Conservation (phyloP, 53 echinoderm and acorn worm species). For the Antedon mediterranea region DNA sequence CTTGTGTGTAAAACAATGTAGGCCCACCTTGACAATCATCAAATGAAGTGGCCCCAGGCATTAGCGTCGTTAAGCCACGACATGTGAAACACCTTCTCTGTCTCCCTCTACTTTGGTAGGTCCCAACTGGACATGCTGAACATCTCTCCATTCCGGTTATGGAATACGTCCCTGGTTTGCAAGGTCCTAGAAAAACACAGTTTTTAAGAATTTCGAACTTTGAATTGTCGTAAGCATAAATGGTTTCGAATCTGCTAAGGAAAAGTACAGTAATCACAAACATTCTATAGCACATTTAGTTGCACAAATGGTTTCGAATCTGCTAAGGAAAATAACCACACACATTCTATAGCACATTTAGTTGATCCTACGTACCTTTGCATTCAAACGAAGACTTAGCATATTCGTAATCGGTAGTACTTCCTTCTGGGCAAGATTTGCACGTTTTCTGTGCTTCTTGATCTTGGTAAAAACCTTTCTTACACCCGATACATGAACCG, state of each 20-base stretch:
- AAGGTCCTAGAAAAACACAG: not conserved
- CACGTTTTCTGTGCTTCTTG: not conserved
- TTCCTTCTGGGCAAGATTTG: not conserved
- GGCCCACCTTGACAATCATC: slow-evolving; percentile 33
- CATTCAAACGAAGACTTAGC: not conserved
- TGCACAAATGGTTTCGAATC: too few relatives aligned
- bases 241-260: too few relatives aligned
- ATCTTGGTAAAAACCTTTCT: not conserved
- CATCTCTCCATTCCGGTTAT: slow-evolving; percentile 2
- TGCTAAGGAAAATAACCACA: too few relatives aligned
- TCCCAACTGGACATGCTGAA: slow-evolving; percentile 19
- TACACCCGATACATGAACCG: not conserved
- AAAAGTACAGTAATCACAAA: too few relatives aligned
- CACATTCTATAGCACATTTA: too few relatives aligned
- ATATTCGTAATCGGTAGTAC: not conserved
- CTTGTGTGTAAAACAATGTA: too few relatives aligned
- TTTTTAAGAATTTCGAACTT: too few relatives aligned
- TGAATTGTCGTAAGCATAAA: too few relatives aligned
- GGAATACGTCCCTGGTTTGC: not conserved
- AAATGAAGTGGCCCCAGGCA: not conserved
- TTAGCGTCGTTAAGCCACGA: slow-evolving; percentile 5
- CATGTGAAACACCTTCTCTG: slow-evolving; percentile 12
- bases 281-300: too few relatives aligned
- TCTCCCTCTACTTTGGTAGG: slow-evolving; percentile 21
- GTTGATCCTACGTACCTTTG: not conserved